Evolutionary conservation across 2,888 invertebrate species (phyloP), one percentile per base, ranked within the genome.

Genomic region (Watsonalla binaria): DNA sequence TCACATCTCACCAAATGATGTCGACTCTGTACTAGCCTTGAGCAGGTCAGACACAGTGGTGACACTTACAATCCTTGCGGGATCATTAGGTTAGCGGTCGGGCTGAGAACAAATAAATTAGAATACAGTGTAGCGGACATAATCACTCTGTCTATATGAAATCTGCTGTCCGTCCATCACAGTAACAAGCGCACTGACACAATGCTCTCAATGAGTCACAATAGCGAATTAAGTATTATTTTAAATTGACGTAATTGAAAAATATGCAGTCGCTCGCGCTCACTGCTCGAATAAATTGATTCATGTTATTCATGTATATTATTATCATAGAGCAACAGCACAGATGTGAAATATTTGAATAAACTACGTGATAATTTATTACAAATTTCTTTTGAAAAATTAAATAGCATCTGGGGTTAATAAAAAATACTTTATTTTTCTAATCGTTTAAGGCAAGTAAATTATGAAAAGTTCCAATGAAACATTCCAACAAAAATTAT

Each of bases 191-290:
- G 74, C 72, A 72, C 80, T 82, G 86, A 82, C 86, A 86, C 86
- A 86, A 86, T 84, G 83, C 81, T 84, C 86, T 70, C 80, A 82
- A 82, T 89, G 90, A 89, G 78, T 89, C 90, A 90, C 88, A 84
- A 89, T 88, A 83, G 88, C 87, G 76, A 90, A 90, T 89, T 90
- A 90, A 87, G 89, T 86, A 90, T 90, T 90, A 90, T 89, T 90
- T 89, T 89, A 89, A 90, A 90, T 90, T 90, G 90, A 89, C 88
- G 84, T 90, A 90, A 90, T 90, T 90, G 90, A 85, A 89, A 90
- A 90, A 90, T 90, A 90, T 89, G 90, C 89, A 89, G 89, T 73
- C 80, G 80, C 80, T 84, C 82, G 87, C 81, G 84, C 78, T 73
- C 78, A 68, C 74, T 70, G 79, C 80, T 79, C 81, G 79, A 78